A percentile compares a stretch with the other conserved stretches of the same genome.
These are phyloP conservation scores for Acleris cristana DNA, from an alignment of 2,888 invertebrate species.

Conservation along the genomic window DNA sequence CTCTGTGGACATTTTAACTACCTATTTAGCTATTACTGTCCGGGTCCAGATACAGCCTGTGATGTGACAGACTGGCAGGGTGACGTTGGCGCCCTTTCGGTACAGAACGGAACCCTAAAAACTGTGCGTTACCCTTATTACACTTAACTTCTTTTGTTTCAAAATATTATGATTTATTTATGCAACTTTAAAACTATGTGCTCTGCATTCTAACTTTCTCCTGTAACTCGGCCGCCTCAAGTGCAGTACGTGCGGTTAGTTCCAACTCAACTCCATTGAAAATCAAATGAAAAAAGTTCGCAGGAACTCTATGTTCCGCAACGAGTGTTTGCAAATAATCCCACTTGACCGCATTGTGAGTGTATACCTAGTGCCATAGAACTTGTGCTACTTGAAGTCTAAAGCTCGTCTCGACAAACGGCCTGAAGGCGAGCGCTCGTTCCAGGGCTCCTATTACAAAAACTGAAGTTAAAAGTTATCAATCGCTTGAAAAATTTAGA, in stretches of 20 bases:
- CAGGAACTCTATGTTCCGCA: slow-evolving; percentile 34
- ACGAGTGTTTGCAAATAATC: slow-evolving; percentile 58
- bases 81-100: no score
- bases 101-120: no score
- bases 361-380: slow-evolving; percentile 51
- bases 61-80: no score
- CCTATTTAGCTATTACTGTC: no score
- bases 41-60: no score
- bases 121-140: background rate
- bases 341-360: slow-evolving; percentile 49
- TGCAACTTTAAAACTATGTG: slow-evolving; percentile 14
- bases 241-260: slow-evolving; percentile 24
- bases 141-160: background rate
- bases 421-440: background rate
- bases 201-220: slow-evolving; percentile 18
- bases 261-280: slow-evolving; percentile 33
- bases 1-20: no score
- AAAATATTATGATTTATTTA: background rate
- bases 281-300: slow-evolving; percentile 40
- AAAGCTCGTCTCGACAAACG: slow-evolving; percentile 15
- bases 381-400: slow-evolving; percentile 50
- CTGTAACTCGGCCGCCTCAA: slow-evolving; percentile 12
- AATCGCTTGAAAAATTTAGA: no score
- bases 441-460: no score
- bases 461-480: no score